Evolutionary conservation across 2,113 vertebrate species (phyloP).

Genomic region (Calcarius ornatus): DNA sequence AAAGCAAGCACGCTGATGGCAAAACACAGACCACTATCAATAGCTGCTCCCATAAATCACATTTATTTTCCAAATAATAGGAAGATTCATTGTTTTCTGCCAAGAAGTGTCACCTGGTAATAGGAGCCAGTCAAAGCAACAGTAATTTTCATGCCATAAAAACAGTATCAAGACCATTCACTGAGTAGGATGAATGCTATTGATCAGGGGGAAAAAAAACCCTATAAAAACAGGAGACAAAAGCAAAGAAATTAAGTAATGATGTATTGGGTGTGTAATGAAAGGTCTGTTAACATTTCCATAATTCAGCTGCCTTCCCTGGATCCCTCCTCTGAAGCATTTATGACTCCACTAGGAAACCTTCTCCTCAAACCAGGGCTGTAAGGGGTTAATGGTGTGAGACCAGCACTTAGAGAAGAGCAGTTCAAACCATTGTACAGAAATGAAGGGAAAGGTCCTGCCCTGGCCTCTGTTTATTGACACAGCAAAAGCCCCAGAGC

Average conservation of each 20-base stretch:
- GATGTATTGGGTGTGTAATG: background rate
- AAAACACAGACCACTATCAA: background rate
- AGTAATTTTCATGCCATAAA: conserved; percentile 55
- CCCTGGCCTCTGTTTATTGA: background rate
- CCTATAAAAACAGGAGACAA: background rate
- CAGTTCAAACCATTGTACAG: background rate
- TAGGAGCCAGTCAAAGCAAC: conserved; percentile 38
- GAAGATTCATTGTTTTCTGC: conserved; percentile 31
- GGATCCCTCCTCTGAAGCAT: background rate
- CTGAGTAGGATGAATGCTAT: conserved; percentile 5
- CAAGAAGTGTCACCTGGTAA: conserved; percentile 17
- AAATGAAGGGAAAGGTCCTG: background rate
- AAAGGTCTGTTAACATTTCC: conserved; percentile 29
- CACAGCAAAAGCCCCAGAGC: background rate
- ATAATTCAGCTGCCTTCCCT: conserved; percentile 4
- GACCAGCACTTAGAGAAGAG: background rate
- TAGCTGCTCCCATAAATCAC: conserved; percentile 6
- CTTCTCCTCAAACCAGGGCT: background rate
- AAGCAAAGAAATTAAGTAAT: conserved; percentile 11
- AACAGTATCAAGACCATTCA: conserved; percentile 23
- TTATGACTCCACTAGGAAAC: background rate
- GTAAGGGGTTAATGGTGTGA: background rate
- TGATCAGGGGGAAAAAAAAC: rapidly evolving
- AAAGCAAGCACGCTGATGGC: background rate
- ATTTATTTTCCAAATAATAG: conserved; percentile 27